Evolutionary conservation across 2,888 invertebrate genomes (phyloP).

Genomic region (Pachycephus smyrnensis): DNA sequence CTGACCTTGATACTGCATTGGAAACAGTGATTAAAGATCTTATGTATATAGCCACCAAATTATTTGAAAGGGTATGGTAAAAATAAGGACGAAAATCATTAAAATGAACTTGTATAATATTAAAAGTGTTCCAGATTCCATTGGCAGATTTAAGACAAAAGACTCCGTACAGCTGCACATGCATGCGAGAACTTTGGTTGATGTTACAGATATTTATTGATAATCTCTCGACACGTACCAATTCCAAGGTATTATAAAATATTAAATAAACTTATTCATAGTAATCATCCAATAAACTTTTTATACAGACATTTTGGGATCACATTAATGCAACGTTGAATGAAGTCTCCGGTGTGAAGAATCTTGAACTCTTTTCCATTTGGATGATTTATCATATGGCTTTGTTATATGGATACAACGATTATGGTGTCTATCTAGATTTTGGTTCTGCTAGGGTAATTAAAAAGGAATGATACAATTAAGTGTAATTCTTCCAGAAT

Average conservation of each 20-base stretch:
- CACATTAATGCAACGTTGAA: constrained; percentile 63
- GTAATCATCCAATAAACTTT: not conserved
- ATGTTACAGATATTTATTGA: constrained; percentile 68
- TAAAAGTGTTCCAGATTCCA: constrained; percentile 54
- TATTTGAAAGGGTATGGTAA: constrained; percentile 62
- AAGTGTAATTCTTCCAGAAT: not conserved
- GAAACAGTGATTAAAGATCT: constrained; percentile 58
- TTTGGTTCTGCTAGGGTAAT: constrained; percentile 48
- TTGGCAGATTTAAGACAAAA: constrained; percentile 65
- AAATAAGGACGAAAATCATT: not conserved
- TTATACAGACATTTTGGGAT: constrained; percentile 66
- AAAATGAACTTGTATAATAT: constrained; percentile 14
- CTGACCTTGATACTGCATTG: constrained; percentile 43
- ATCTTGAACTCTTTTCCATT: constrained; percentile 62
- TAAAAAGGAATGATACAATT: not conserved
- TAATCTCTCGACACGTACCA: constrained; percentile 49
- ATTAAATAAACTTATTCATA: not conserved
- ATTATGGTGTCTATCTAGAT: constrained; percentile 61
- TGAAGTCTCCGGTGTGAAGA: constrained; percentile 46
- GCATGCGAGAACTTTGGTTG: constrained; percentile 72
- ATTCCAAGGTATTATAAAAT: constrained; percentile 44
- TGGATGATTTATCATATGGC: constrained; percentile 69
- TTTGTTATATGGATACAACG: constrained; percentile 63
- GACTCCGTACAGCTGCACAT: constrained; percentile 71
- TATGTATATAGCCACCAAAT: constrained; percentile 56